Base-by-base conservation (phyloP, 2,888 invertebrate genomes). In the Mantis religiosa region DNA sequence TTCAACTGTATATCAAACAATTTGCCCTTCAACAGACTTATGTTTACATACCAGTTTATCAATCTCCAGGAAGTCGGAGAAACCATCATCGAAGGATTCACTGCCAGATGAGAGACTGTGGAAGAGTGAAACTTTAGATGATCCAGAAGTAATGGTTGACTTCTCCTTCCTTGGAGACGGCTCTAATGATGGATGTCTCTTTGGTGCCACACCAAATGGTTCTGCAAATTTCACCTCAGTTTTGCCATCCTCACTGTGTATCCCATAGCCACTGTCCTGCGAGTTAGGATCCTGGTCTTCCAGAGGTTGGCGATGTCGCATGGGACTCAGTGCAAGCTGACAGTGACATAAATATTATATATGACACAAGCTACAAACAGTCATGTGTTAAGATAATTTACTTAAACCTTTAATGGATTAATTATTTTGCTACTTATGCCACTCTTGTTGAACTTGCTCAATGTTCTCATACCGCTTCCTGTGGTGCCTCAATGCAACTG, bases 41-140 rank as follows among this genome's bases (percentile, higher is more conserved):
- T 1, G 8, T 34, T 12, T 41, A 41, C 89, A 82, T 28, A 88
- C 90, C 82, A 95, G 92, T 71, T 94, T 93, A 88, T 95, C 96
- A 91, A 95, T 93, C 91, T 95, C 95, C 88, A 95, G 94, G 89
- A 96, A 93, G 87, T 96, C 96, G 92, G 95, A 93, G 91, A 95
- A 96, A 86, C 95, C 96, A 91, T 96, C 96, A 92, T 96, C 95
- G 92, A 94, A 94, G 28, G 89, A 89, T 28, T 84, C 87, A 54
- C 95, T 95, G 71, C 94, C 94, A 0, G 94, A 93, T 7, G 94
- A 95, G 28, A 95, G 92, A 90, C 94, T 94, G 83, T 94, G 93
- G 90, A 94, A 94, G 14, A 94, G 92, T 0, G 91, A 90, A 1
- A 92, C 91, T 6, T 81, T 86, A 3, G 82, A 41, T 47, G 91